These are phyloP conservation scores for Andrena cerasifolii DNA, from an alignment of 1,140 invertebrate genomes.

Conservation along the genomic window DNA sequence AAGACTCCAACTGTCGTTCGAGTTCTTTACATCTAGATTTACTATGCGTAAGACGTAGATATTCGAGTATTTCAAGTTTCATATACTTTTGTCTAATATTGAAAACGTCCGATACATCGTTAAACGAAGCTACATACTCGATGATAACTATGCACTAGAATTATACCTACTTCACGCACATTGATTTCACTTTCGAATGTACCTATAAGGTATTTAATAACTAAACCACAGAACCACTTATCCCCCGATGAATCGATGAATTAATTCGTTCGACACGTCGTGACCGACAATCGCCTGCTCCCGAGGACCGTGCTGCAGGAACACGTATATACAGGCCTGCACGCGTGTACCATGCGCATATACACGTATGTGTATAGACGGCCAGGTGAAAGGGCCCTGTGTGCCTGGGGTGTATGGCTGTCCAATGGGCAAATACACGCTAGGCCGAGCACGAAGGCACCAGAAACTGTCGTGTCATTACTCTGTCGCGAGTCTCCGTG, in stretches of 20 bases:
- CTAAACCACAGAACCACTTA: neutral
- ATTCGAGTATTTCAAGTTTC: too few species aligned
- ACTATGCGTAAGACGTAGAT: too few species aligned
- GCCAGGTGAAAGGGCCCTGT: slow-evolving; percentile 65
- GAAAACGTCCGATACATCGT: too few species aligned
- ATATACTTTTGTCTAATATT: too few species aligned
- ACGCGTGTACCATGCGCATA: neutral
- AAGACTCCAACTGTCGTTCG: too few species aligned
- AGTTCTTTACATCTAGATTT: too few species aligned
- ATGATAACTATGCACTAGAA: too few species aligned
- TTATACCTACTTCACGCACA: too few species aligned
- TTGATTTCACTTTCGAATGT: neutral
- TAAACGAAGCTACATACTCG: too few species aligned
- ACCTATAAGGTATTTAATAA: too few species aligned
- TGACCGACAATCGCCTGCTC: neutral
- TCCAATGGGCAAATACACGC: slow-evolving; percentile 79
- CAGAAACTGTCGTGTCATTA: slow-evolving; percentile 72
- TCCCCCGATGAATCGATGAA: neutral
- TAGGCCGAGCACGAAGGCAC: slow-evolving; percentile 75
- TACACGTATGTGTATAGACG: neutral
- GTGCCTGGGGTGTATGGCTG: slow-evolving; percentile 71
- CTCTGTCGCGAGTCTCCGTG: slow-evolving; percentile 60
- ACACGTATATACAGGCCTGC: too few species aligned
- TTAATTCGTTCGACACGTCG: slow-evolving; percentile 11
- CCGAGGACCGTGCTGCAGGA: neutral